Conservation (phyloP, 1,140 invertebrate species). For the Camponotus pennsylvanicus region DNA sequence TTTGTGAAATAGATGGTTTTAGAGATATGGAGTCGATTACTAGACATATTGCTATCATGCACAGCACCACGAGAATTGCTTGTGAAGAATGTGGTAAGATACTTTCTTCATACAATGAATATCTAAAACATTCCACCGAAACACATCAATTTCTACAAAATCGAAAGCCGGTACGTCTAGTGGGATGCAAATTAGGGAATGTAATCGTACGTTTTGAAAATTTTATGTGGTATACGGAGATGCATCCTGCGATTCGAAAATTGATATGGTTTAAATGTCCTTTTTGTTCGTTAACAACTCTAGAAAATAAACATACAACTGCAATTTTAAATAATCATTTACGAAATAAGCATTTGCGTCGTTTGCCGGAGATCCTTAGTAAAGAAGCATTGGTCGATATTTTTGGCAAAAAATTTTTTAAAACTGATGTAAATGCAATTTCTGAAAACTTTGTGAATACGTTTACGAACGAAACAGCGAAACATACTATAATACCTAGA, state of each 20-base stretch:
- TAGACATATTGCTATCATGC: conserved; percentile 79
- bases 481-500: conserved; percentile 70
- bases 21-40: conserved; percentile 79
- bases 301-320: conserved; percentile 38
- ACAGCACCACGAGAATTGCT: conserved; percentile 71
- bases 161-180: conserved; percentile 65
- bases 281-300: conserved; percentile 72
- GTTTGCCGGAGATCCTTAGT: conserved; percentile 71
- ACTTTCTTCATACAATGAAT: conserved; percentile 72
- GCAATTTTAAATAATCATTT: conserved; percentile 75
- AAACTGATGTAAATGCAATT: neutral
- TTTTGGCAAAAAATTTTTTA: conserved; percentile 27
- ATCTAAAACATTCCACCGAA: conserved; percentile 70
- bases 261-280: conserved; percentile 81
- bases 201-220: conserved; percentile 75
- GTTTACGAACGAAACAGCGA: neutral
- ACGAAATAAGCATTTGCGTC: conserved; percentile 66
- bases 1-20: conserved; percentile 82
- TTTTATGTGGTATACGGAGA: conserved; percentile 76
- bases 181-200: conserved; percentile 77
- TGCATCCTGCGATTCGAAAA: conserved; percentile 74
- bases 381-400: conserved; percentile 62
- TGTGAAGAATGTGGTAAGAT: conserved; percentile 77
- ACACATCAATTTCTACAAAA: conserved; percentile 52
- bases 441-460: neutral